Evolutionary conservation across 2,113 vertebrate genomes (phyloP), one percentile per base, ranked within the genome.

Genomic region (Solea solea): DNA sequence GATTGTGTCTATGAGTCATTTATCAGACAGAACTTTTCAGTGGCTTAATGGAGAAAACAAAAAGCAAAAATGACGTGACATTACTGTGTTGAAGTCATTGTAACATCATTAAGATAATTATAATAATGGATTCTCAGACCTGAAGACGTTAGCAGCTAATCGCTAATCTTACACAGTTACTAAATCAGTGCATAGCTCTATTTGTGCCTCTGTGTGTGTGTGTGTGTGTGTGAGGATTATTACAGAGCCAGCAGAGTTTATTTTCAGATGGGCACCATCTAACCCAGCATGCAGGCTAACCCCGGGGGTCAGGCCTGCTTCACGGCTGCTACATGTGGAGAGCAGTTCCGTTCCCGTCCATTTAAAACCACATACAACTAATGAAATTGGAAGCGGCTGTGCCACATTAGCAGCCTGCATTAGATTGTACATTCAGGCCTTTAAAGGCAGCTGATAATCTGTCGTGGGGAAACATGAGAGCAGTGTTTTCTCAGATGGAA

Each of bases 221-320:
- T 53, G 55, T 57, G 52, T 68, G 28, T 69, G 45, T 79, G 45
- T 57, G 16, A 69, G 71, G 81, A 78, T 86, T n/a, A n/a, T 77
- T 76, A 60, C 53, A 72, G 73, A 52, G 59, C 52, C 59, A 5
- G 52, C 28, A 44, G 50, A 21, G 65, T 70, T 57, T 84, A 72
- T 84, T 78, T 85, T 75, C 73, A 82, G 80, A 73, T 59, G 39
- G 50, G 45, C 56, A 64, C 62, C 66, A 46, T 46, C 40, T 52
- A 42, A 51, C 46, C 39, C 28, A 46, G 64, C 8, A 50, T 8
- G 49, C 64, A 58, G 15, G 28, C 28, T 34, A 34, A 34, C 13
- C 9, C 7, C 2, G 15, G 46, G 40, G 49, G 45, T 63, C 78
- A 70, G 56, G 53, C 62, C 54, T 60, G 50, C 4, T 46, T n/a